Evolutionary conservation across 2,113 vertebrate species (phyloP).

Genomic region (Oryzias melastigma): DNA sequence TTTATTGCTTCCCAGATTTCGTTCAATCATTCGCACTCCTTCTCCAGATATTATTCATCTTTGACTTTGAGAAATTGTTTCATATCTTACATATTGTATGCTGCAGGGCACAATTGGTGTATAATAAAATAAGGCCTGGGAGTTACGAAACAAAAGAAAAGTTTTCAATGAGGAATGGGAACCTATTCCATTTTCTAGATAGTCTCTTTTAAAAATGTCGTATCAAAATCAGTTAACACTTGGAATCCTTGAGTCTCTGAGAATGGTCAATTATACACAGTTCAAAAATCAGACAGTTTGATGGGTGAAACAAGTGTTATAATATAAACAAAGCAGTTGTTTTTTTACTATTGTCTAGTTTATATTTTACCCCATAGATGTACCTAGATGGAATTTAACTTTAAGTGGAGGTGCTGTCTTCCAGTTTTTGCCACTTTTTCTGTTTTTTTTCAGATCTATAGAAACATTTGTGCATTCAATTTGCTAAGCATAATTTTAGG

Average conservation of each 20-base stretch:
- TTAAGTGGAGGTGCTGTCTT: background rate
- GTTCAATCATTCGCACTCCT: background rate
- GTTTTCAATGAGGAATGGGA: background rate
- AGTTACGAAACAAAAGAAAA: background rate
- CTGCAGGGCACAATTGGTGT: constrained; percentile 1
- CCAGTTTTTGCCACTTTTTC: background rate
- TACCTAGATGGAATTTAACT: no score
- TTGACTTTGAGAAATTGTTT: background rate
- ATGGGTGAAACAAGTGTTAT: background rate
- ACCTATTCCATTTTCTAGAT: background rate
- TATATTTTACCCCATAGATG: no score
- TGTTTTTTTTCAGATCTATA: no score
- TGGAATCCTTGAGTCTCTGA: background rate
- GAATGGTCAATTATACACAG: no score
- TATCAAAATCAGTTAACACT: background rate
- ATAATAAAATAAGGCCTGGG: background rate
- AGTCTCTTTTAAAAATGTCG: background rate
- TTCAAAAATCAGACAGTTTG: no score
- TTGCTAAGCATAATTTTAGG: no score
- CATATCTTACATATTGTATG: background rate
- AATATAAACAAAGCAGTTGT: background rate
- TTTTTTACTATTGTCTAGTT: background rate
- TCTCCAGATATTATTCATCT: background rate
- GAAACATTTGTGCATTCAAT: no score
- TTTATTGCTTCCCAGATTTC: background rate